These are phyloP conservation scores for Adela reaumurella DNA, from an alignment of 2,888 invertebrate species.

Conservation along the genomic window DNA sequence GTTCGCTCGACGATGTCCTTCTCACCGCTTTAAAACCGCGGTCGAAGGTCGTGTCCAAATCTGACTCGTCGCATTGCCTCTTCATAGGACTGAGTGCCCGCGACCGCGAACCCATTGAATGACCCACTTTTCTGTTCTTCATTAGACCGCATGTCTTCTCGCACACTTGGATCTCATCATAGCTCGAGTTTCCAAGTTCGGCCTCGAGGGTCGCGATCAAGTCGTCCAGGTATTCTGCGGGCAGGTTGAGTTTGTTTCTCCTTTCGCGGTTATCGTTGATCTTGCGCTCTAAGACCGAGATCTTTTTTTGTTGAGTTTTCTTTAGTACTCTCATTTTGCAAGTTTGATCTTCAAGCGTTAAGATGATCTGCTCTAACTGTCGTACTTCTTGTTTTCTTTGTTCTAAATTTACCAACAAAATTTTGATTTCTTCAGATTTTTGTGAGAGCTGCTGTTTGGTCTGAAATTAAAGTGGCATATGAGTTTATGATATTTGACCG, in stretches of 20 bases:
- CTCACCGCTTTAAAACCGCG: too few species aligned
- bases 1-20: too few species aligned
- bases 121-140: too few species aligned
- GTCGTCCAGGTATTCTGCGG: constrained; percentile 30
- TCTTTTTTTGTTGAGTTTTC: constrained; percentile 28
- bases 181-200: constrained; percentile 22
- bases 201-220: constrained; percentile 40
- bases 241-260: constrained; percentile 20
- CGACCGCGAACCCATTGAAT: too few species aligned
- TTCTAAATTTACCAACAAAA: constrained; percentile 24
- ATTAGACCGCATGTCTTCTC: too few species aligned
- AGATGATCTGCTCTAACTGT: constrained; percentile 37
- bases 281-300: constrained; percentile 24
- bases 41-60: too few species aligned
- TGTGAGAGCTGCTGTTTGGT: constrained; percentile 26
- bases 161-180: not conserved
- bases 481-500: too few species aligned
- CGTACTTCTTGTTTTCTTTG: constrained; percentile 19
- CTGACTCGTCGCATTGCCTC: too few species aligned
- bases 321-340: constrained; percentile 22
- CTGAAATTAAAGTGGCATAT: constrained; percentile 17
- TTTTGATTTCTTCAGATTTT: constrained; percentile 33
- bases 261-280: constrained; percentile 20
- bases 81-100: too few species aligned
- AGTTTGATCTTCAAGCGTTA: constrained; percentile 34